Base-by-base conservation (phyloP, 2,113 vertebrate species). In the Amblyopsis rosae region DNA sequence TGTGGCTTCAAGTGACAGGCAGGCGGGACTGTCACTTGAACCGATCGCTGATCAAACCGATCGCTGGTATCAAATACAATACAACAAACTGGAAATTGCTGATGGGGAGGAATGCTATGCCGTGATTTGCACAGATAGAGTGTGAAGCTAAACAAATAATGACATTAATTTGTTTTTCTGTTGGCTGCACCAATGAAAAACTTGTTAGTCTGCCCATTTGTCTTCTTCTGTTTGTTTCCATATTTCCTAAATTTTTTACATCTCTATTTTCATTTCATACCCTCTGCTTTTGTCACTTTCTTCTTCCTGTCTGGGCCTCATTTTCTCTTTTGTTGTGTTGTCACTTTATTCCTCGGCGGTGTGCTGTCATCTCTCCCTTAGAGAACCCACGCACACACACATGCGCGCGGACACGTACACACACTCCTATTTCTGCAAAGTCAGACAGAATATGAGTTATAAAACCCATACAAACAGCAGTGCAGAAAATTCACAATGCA, bases 271-370 rank as follows among this genome's bases (percentile, higher is more conserved):
- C 1, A n/a, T 55, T 55, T 16, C 3, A 8, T 19, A 7, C 10
- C 1, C n/a, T 56, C 54, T 19, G 9, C 50, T 67, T 85, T 79
- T 76, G 69, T 82, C 77, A 72, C 65, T 71, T 79, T 57, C 62
- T 73, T 51, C 61, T 63, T 71, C 62, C 66, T 65, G 63, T 83
- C 71, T 67, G 55, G 46, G 71, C 61, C 67, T 72, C 80, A 81
- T 77, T 71, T 83, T 83, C 59, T 81, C 80, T 70, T 78, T 83
- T 87, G 75, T 51, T 60, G 74, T 72, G 75, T 77, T 77, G 62
- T 67, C 59, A 70, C 76, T 73, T 79, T 64, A 75, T 60, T 76
- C 59, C 65, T 45, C 6, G 47, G 65, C 19, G n/a, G 69, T 73
- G 59, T 72, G 57, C 76, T 65, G 68, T 75, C 73, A 67, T 55